Conservation (phyloP, 2,888 invertebrate genomes). For the Eupithecia inturbata region DNA sequence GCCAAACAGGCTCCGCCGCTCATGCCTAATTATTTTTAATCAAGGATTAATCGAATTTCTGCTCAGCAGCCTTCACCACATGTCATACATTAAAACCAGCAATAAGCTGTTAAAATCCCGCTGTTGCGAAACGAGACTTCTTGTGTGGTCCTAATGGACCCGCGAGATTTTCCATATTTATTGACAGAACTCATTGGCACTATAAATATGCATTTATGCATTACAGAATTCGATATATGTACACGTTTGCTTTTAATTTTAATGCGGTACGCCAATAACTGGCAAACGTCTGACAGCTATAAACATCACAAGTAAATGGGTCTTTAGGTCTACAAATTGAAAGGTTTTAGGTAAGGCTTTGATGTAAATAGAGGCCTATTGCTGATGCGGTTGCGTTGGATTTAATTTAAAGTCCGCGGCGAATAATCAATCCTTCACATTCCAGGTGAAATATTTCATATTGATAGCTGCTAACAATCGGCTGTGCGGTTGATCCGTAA, state of each 20-base stretch:
- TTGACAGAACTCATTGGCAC: constrained; percentile 64
- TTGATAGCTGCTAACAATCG: neutral
- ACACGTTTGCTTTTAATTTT: constrained; percentile 35
- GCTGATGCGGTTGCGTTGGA: neutral
- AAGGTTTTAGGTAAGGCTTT: constrained; percentile 4
- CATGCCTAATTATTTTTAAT: constrained; percentile 73
- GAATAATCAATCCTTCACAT: neutral
- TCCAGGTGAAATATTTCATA: neutral
- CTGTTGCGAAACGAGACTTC: constrained; percentile 55
- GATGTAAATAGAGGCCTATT: neutral
- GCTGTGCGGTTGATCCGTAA: neutral
- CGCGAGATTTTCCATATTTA: constrained; percentile 72
- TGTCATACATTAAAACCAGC: constrained; percentile 58
- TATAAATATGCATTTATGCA: constrained; percentile 62
- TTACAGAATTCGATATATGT: constrained; percentile 44
- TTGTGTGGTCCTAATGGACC: constrained; percentile 73
- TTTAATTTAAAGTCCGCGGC: neutral
- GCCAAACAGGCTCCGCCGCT: constrained; percentile 55
- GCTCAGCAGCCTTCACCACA: constrained; percentile 54
- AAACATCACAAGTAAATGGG: constrained; percentile 10
- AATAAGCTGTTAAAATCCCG: constrained; percentile 66
- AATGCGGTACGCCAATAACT: constrained; percentile 19
- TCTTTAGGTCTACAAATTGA: neutral
- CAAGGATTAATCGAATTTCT: constrained; percentile 68
- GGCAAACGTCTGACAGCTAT: constrained; percentile 1